phyloP scores from a whole-genome alignment of 2,888 invertebrate genomes.

The Xanthorhoe spadicearia region DNA sequence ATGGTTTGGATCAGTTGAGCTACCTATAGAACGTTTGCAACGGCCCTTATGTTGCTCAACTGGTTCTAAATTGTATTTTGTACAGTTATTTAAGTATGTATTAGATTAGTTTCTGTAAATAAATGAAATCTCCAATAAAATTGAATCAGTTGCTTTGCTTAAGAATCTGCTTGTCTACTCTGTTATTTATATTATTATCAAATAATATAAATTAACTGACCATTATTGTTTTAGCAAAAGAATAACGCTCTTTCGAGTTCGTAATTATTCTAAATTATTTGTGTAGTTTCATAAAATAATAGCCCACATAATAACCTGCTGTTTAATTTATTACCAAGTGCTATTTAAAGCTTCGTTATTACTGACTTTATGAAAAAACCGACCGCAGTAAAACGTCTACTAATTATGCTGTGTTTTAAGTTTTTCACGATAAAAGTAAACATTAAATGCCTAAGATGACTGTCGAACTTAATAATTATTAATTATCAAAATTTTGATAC shows the following conservation, averaged over 20 bases:
- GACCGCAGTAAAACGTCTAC: background rate
- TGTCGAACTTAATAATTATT: no score
- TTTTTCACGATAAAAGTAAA: background rate
- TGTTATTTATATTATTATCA: background rate
- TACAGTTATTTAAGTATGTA: no score
- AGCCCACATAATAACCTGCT: background rate
- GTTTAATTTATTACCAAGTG: background rate
- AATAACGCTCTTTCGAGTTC: background rate
- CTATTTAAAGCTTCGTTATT: background rate
- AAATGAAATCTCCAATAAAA: no score
- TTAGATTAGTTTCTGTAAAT: no score
- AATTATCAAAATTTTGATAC: no score
- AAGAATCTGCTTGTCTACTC: no score
- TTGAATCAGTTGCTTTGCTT: no score
- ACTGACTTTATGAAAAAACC: background rate
- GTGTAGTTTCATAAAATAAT: constrained; percentile 4
- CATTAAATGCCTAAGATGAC: no score
- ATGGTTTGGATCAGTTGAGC: no score
- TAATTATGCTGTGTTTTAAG: background rate
- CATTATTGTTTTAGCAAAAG: background rate
- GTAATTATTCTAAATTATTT: constrained; percentile 11
- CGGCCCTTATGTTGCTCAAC: no score
- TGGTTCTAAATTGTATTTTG: no score
- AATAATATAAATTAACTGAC: background rate
- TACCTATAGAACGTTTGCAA: no score